Evolutionary conservation across 2,888 invertebrate species (phyloP).

Genomic region (Teinopalpus imperialis): DNA sequence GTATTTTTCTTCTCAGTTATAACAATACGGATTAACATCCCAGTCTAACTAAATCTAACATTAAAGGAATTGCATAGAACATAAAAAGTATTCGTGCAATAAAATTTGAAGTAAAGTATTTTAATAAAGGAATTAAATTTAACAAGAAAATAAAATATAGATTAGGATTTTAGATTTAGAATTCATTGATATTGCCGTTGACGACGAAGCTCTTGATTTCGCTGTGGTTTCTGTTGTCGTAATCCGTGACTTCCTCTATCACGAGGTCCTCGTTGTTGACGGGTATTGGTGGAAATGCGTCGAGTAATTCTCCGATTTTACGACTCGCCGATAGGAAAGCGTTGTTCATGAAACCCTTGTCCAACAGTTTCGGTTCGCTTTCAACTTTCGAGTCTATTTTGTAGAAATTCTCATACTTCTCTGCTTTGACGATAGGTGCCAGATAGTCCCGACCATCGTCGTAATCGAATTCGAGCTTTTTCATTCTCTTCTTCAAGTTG

Average conservation of each 20-base stretch:
- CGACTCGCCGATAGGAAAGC: slow-evolving; percentile 61
- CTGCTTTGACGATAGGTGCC: slow-evolving; percentile 65
- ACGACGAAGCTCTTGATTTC: slow-evolving; percentile 70
- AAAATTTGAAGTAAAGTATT: slow-evolving; percentile 7
- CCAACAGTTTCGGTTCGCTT: slow-evolving; percentile 40
- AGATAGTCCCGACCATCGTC: slow-evolving; percentile 66
- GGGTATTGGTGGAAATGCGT: slow-evolving; percentile 60
- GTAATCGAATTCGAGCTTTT: slow-evolving; percentile 68
- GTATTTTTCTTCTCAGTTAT: background rate
- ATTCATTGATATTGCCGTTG: slow-evolving; percentile 52
- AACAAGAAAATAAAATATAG: slow-evolving; percentile 20
- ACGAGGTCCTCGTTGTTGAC: slow-evolving; percentile 68
- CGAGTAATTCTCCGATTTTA: slow-evolving; percentile 65
- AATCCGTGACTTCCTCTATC: slow-evolving; percentile 66
- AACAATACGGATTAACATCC: slow-evolving; percentile 8
- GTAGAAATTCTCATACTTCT: slow-evolving; percentile 61
- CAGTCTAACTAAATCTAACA: slow-evolving; percentile 7
- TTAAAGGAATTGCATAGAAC: slow-evolving; percentile 16
- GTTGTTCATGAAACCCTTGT: slow-evolving; percentile 51
- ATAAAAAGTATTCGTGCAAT: slow-evolving; percentile 5
- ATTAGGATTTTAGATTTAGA: slow-evolving; percentile 33
- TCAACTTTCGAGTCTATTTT: slow-evolving; percentile 52
- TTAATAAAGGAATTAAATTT: slow-evolving; percentile 2
- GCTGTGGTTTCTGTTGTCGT: slow-evolving; percentile 62
- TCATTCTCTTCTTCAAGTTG: slow-evolving; percentile 71